These are phyloP conservation scores for Sphaeramia orbicularis DNA, from an alignment of 2,797 vertebrate species.

Conservation along the genomic window DNA sequence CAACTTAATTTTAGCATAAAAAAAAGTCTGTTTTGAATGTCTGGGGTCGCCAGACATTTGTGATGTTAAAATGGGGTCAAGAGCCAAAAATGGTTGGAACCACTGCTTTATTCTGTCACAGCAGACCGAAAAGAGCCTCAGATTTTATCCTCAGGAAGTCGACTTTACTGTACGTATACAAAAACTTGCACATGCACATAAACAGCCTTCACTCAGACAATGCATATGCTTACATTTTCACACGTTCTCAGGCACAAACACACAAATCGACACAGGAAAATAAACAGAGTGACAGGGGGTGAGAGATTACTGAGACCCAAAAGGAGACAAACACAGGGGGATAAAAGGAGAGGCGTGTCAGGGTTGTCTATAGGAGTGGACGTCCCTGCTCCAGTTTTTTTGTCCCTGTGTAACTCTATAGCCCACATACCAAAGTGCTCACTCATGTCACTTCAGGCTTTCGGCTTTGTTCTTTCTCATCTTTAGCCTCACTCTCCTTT, in stretches of 20 bases:
- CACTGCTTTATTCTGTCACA: neutral
- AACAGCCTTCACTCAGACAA: neutral
- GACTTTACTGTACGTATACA: neutral
- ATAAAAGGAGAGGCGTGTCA: slow-evolving; percentile 72
- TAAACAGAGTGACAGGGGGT: slow-evolving; percentile 47
- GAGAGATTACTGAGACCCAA: slow-evolving; percentile 55
- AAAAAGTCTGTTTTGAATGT: too few relatives aligned
- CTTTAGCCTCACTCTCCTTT: neutral
- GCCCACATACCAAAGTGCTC: slow-evolving; percentile 68
- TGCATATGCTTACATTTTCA: slow-evolving; percentile 28
- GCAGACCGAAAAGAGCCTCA: too few relatives aligned
- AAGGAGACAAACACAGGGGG: slow-evolving; percentile 54
- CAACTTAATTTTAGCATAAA: too few relatives aligned
- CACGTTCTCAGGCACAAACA: slow-evolving; percentile 32
- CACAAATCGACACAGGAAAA: slow-evolving; percentile 26
- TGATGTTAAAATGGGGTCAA: too few relatives aligned
- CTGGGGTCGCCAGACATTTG: too few relatives aligned
- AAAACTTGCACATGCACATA: neutral
- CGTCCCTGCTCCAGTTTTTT: slow-evolving; percentile 52
- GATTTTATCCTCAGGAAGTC: neutral
- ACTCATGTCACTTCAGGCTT: slow-evolving; percentile 44
- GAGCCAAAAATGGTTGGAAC: too few relatives aligned
- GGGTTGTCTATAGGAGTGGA: slow-evolving; percentile 58
- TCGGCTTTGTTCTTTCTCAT: slow-evolving; percentile 25
- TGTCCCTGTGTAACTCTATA: slow-evolving; percentile 75